These are phyloP conservation scores for Didymodactylos carnosus DNA, from an alignment of 2,888 invertebrate species.

Conservation along the genomic window DNA sequence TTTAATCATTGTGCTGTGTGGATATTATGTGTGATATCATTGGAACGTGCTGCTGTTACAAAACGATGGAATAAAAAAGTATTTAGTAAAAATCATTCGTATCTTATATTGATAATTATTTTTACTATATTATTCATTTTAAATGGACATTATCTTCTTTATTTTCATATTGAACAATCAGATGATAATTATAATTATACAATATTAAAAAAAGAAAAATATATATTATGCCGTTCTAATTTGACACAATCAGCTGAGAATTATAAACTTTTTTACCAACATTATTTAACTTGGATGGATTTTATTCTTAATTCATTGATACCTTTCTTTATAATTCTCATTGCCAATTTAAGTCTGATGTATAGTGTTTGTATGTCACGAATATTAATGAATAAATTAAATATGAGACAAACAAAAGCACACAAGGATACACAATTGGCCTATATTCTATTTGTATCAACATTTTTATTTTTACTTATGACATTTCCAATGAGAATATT, in stretches of 20 bases:
- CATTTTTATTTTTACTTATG: not conserved
- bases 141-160: not conserved
- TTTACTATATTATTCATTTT: not conserved
- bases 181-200: not conserved
- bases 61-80: not conserved
- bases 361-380: not conserved
- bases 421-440: not conserved
- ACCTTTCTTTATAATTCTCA: not conserved
- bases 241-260: not conserved
- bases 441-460: not conserved
- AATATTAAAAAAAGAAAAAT: not conserved
- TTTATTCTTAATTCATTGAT: not conserved
- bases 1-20: not conserved
- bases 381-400: not conserved
- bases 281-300: not conserved
- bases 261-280: not conserved
- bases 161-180: not conserved
- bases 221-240: not conserved
- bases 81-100: not conserved
- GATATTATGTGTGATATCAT: not conserved
- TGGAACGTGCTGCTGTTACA: not conserved
- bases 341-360: not conserved
- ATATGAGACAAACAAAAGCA: not conserved
- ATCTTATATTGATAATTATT: not conserved
- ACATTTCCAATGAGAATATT: not conserved